A percentile compares a stretch with the other conserved stretches of the same genome.
Evolutionary conservation across 2,888 invertebrate genomes (phyloP).

Genomic region (Caenorhabditis sinica): DNA sequence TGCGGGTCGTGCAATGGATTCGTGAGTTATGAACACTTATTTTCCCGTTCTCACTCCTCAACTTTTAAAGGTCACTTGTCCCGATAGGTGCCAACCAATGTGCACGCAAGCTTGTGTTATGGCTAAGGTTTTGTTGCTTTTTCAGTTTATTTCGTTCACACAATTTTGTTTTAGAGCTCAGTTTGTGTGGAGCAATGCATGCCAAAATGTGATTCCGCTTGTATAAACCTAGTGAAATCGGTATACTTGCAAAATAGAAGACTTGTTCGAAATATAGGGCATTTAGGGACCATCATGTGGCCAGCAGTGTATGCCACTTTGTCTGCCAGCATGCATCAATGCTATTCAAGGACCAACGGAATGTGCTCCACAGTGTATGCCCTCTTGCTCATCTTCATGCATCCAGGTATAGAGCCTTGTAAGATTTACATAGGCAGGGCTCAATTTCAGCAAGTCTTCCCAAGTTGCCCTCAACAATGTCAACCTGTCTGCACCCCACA

Average conservation of each 20-base stretch:
- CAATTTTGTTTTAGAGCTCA: slow-evolving; percentile 38
- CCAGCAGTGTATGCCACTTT: slow-evolving; percentile 73
- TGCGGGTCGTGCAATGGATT: slow-evolving; percentile 73
- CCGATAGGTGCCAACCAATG: slow-evolving; percentile 73
- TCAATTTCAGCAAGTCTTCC: slow-evolving; percentile 48
- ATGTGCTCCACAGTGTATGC: slow-evolving; percentile 70
- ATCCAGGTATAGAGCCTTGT: slow-evolving; percentile 42
- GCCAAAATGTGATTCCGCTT: slow-evolving; percentile 67
- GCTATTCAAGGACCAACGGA: slow-evolving; percentile 60
- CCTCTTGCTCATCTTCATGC: slow-evolving; percentile 66
- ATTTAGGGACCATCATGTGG: slow-evolving; percentile 59
- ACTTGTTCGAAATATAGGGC: too few species aligned
- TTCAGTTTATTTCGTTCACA: slow-evolving; percentile 1
- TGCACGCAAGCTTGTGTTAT: slow-evolving; percentile 74
- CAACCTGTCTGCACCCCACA: slow-evolving; percentile 69
- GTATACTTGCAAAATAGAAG: slow-evolving; percentile 9
- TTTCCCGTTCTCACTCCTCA: not conserved
- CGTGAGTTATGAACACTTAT: slow-evolving; percentile 25
- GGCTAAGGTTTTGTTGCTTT: slow-evolving; percentile 49
- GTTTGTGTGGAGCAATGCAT: slow-evolving; percentile 67
- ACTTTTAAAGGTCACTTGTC: slow-evolving; percentile 63
- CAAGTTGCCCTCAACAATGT: slow-evolving; percentile 65
- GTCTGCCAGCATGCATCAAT: slow-evolving; percentile 71
- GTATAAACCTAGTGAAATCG: slow-evolving; percentile 65
- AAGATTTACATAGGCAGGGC: not conserved